phyloP scores from a whole-genome alignment of 2,113 vertebrate genomes.

The Antigone vipio region DNA sequence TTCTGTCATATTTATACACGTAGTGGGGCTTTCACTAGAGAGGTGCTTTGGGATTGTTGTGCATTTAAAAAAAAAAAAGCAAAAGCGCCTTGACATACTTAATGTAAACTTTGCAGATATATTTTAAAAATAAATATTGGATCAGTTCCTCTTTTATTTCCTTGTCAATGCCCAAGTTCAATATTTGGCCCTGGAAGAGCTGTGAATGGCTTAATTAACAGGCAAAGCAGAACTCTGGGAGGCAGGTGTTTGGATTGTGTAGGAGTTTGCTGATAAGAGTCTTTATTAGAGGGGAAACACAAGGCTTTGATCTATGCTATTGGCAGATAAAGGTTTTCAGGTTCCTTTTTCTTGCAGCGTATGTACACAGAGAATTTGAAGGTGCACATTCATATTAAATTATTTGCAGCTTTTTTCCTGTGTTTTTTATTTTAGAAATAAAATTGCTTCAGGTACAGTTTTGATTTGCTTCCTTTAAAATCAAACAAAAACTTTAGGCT shows the following conservation, averaged over 20 bases:
- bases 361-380: neutral
- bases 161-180: neutral
- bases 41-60: neutral
- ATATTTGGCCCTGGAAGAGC: neutral
- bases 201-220: slow-evolving; percentile 50
- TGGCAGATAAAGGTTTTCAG: neutral
- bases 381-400: neutral
- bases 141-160: slow-evolving; percentile 12
- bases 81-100: neutral
- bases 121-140: slow-evolving; percentile 5
- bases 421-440: neutral
- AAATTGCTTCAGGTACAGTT: neutral
- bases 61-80: neutral
- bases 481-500: neutral
- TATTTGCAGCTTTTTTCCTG: neutral
- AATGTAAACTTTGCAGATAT: neutral
- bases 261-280: slow-evolving; percentile 32
- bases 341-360: neutral
- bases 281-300: neutral
- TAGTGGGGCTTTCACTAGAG: neutral
- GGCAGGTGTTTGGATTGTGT: slow-evolving; percentile 39
- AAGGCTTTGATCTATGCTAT: neutral
- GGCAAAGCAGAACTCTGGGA: neutral
- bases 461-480: neutral
- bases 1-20: neutral